Conservation (phyloP, 2,888 invertebrate genomes). For the Imbricaverruca yamaguchii region DNA sequence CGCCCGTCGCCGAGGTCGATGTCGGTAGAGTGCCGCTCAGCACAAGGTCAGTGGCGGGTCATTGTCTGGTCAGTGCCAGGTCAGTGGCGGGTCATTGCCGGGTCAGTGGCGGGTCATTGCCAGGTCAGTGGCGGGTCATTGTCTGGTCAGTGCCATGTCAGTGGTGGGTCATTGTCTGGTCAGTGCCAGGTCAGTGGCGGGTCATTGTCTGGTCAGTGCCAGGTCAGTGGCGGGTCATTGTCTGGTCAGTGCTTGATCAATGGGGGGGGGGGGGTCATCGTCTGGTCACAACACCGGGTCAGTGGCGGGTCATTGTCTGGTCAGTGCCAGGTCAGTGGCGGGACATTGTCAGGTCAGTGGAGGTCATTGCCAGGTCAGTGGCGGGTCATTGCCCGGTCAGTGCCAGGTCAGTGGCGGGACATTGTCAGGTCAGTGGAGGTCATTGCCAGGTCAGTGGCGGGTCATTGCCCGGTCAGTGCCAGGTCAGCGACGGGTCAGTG, state of each 20-base stretch:
- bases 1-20: constrained; percentile 32
- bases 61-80: background rate
- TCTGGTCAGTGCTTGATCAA: too few species aligned
- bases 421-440: too few species aligned
- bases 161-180: background rate
- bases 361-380: too few species aligned
- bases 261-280: background rate
- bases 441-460: background rate
- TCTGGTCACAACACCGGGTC: background rate
- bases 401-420: background rate
- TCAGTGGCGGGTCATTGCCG: too few species aligned
- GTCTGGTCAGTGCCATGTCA: too few species aligned
- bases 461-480: too few species aligned
- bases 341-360: too few species aligned
- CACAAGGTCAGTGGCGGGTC: background rate
- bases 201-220: background rate
- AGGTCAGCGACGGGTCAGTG: too few species aligned
- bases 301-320: background rate
- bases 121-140: too few species aligned
- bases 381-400: background rate
- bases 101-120: too few species aligned
- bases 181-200: background rate
- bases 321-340: too few species aligned
- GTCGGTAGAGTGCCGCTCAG: background rate
- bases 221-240: too few species aligned